Base-by-base conservation (phyloP, 2,113 vertebrate genomes). In the Bombycilla garrulus region DNA sequence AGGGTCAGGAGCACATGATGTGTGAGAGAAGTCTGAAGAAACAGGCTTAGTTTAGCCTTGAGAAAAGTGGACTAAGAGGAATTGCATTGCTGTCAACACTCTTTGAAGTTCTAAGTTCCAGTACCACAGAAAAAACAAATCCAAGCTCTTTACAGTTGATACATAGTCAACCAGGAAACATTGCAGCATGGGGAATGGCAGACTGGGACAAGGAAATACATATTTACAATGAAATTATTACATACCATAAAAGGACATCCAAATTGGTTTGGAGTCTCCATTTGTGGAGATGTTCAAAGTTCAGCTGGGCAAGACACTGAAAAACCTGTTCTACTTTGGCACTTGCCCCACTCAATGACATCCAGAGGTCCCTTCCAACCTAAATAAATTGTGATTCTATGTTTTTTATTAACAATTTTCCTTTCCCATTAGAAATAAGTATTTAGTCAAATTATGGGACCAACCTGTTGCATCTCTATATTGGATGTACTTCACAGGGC, bases 151-250 rank as follows among this genome's bases (percentile, higher is more conserved):
- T 56, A 25, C 33, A 45, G 38, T 48, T 48, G 45, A 36, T 28
- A 45, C 7, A n/a, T 0, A 20, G 51, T 29, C 31, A 66, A 2
- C 15, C 64, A 4, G 1, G 16, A 66, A 77, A 51, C 0, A 2
- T 3, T 88, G n/a, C 36, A 51, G 6, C 28, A 40, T 23, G 15
- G 31, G 17, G 28, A 86, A 56, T 31, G 9, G 4, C n/a, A 66
- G 33, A 24, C 2, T 17, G 42, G 38, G 33, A 78, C 9, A 62
- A 70, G 15, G 21, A 36, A 88, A 86, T 35, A 45, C 4, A 35
- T 33, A 35, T 13, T 77, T 47, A 47, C 9, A 21, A 16, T 78
- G 12, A 64, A 69, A 69, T 28, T 2, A 15, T 15, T 58, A 10
- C 48, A 64, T 13, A 56, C 10, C 12, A 58, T 35, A 60, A 73